phyloP scores from a whole-genome alignment of 2,888 invertebrate genomes.

The Ophonus ardosiacus region DNA sequence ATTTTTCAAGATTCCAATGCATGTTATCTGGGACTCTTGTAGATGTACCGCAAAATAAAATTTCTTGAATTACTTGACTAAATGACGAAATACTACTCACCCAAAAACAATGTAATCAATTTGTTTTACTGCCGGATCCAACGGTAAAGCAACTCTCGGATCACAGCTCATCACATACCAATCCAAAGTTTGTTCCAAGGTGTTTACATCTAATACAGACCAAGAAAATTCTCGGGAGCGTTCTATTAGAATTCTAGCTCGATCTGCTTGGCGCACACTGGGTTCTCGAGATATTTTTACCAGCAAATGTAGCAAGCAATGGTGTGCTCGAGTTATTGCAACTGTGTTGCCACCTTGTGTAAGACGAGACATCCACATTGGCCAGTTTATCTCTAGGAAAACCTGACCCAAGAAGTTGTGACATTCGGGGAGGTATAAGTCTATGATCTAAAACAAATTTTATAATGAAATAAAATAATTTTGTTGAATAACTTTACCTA shows the following conservation, averaged over 20 bases:
- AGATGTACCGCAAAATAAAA: too few relatives aligned
- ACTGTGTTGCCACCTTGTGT: slow-evolving; percentile 73
- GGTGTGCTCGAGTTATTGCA: slow-evolving; percentile 77
- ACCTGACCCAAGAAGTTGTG: slow-evolving; percentile 85
- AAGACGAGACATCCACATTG: slow-evolving; percentile 78
- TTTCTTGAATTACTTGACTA: too few relatives aligned
- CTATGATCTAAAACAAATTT: slow-evolving; percentile 75
- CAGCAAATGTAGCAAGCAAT: slow-evolving; percentile 82
- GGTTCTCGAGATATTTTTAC: slow-evolving; percentile 86
- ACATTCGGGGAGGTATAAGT: slow-evolving; percentile 83
- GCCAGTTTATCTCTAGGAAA: slow-evolving; percentile 84
- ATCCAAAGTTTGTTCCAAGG: slow-evolving; percentile 83
- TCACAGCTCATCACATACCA: slow-evolving; percentile 88
- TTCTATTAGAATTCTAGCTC: slow-evolving; percentile 75
- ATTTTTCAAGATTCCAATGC: too few relatives aligned
- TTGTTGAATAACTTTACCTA: too few relatives aligned
- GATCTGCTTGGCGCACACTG: slow-evolving; percentile 80
- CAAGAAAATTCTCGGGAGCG: slow-evolving; percentile 82
- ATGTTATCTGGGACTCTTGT: too few relatives aligned
- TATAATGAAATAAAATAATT: not conserved
- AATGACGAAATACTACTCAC: not conserved
- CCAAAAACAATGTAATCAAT: slow-evolving; percentile 56
- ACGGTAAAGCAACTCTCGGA: slow-evolving; percentile 81
- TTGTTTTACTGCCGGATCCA: slow-evolving; percentile 76
- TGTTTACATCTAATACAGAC: slow-evolving; percentile 80